Base-by-base conservation (phyloP, 2,888 invertebrate species). In the Sarcophaga subvicina region DNA sequence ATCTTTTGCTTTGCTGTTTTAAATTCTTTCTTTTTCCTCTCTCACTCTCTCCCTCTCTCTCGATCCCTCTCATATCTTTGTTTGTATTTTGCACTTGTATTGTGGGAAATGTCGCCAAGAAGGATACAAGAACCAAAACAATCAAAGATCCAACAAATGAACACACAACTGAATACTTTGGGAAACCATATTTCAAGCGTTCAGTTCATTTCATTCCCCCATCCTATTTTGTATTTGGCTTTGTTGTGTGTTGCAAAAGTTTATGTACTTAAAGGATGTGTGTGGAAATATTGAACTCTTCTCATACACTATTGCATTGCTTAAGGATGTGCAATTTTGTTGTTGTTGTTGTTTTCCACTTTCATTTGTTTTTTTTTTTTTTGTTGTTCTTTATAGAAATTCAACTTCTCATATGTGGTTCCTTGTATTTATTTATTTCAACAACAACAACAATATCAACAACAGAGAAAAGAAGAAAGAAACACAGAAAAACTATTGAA, bases 71-170 rank as follows among this genome's bases (percentile, higher is more conserved):
- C 12, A 4, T 54, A 4, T 54, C 54, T 14, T 14, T 54, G 20
- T 60, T 25, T 45, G n/a, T 72, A 45, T 14, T 67, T 66, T 67
- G 67, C 6, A 25, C 37, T 70, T 79, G 25, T 64, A 84, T 80
- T 80, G 89, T 91, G 89, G 89, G 88, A 89, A 89, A 90, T 91
- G 91, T 91, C 91, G 90, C 90, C 90, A 81, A 80, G 76, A 81
- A 80, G 76, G 77, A 88, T 83, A 81, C 85, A 75, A 88, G 75
- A 70, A 49, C 70, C 47, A 77, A 72, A 17, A 59, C 60, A 71
- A 59, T 27, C 27, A 72, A 77, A 47, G 59, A 84, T 45, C 73
- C 17, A 73, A 83, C 69, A 59, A 80, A 14, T 54, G 14, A 4
- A 76, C 70, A 85, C 62, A 71, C 70, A 80, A 66, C 47, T 27